Conservation (phyloP, 2,888 invertebrate species). For the Cerceris ruficornis region DNA sequence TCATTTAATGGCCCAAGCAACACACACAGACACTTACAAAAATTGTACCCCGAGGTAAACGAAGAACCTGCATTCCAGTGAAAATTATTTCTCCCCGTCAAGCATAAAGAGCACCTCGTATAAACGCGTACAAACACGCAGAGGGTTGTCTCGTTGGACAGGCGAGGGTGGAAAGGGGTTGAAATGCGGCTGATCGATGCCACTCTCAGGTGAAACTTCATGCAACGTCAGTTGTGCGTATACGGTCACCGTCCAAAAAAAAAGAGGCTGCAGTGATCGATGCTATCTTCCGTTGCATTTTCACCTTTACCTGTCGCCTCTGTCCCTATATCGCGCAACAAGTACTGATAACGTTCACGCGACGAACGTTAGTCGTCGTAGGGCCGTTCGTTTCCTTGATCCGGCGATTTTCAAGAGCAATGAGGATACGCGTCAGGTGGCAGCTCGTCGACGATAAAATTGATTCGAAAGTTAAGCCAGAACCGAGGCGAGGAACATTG, state of each 20-base stretch:
- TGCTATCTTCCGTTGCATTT: not conserved
- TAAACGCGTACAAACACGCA: conserved; percentile 32
- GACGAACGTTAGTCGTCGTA: not conserved
- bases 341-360: not conserved
- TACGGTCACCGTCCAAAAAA: not conserved
- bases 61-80: conserved; percentile 11
- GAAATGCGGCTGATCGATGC: conserved; percentile 46
- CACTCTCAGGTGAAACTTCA: conserved; percentile 40
- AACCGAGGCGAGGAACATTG: conserved; percentile 22
- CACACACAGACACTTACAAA: too few species aligned
- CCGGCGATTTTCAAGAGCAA: conserved; percentile 35
- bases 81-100: conserved; percentile 54
- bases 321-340: not conserved
- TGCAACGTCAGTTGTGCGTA: conserved; percentile 50
- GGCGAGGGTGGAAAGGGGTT: conserved; percentile 41
- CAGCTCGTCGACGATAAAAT: conserved; percentile 40
- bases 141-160: conserved; percentile 36
- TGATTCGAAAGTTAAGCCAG: conserved; percentile 52
- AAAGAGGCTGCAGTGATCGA: not conserved
- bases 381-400: conserved; percentile 25
- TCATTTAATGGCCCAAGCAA: too few species aligned
- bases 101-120: conserved; percentile 42
- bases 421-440: conserved; percentile 43
- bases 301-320: not conserved
- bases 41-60: not conserved